phyloP scores from a whole-genome alignment of 2,797 vertebrate species.

The Anguilla obscura region DNA sequence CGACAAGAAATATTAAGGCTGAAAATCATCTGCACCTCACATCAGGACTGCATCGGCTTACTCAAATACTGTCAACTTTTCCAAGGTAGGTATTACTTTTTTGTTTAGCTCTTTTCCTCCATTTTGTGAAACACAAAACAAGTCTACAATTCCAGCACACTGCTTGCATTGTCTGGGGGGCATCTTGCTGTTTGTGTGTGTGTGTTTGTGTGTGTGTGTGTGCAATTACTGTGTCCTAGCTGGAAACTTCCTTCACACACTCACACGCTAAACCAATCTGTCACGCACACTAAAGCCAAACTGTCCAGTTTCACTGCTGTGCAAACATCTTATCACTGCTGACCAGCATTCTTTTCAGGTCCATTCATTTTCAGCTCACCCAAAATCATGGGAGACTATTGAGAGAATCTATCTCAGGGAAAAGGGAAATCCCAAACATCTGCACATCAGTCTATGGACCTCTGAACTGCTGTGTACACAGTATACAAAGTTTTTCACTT shows the following conservation, averaged over 20 bases:
- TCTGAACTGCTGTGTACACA: background rate
- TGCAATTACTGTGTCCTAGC: background rate
- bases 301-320: background rate
- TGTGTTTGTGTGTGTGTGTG: background rate
- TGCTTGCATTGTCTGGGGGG: conserved; percentile 5
- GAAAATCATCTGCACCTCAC: background rate
- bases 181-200: background rate
- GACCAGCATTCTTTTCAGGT: background rate
- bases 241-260: background rate
- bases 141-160: background rate
- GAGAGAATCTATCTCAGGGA: background rate
- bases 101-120: background rate
- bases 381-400: background rate
- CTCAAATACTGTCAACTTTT: background rate
- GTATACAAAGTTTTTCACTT: background rate
- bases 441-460: background rate
- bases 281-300: conserved; percentile 12
- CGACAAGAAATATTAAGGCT: background rate
- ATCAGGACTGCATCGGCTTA: background rate
- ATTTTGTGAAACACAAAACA: background rate
- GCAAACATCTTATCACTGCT: background rate
- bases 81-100: background rate
- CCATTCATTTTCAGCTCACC: background rate
- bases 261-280: conserved; percentile 23
- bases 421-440: background rate